A percentile compares a stretch with the other conserved stretches of the same genome.
These are phyloP conservation scores for Drosophila sturtevanti DNA, from an alignment of 1,140 invertebrate species.

Conservation along the genomic window DNA sequence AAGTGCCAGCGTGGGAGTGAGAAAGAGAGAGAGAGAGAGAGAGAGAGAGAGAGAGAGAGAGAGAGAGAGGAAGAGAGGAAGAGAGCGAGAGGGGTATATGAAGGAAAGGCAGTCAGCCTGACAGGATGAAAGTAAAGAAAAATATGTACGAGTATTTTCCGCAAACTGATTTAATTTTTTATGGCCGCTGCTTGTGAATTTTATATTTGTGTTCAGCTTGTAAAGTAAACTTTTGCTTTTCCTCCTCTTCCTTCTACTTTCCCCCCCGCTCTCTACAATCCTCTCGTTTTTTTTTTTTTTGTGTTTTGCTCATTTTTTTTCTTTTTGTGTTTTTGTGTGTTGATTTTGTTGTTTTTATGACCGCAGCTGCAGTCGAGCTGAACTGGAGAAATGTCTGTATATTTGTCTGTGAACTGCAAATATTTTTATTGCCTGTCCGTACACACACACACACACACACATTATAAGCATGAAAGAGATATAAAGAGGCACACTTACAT, in stretches of 20 bases:
- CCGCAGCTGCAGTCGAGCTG: slow-evolving; percentile 59
- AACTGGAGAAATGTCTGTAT: slow-evolving; percentile 32
- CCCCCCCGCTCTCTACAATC: slow-evolving; percentile 5
- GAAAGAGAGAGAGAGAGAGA: background rate
- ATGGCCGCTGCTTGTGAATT: slow-evolving; percentile 66
- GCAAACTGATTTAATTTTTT: slow-evolving; percentile 79
- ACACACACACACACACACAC: slow-evolving; percentile 38
- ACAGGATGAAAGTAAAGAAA: slow-evolving; percentile 46
- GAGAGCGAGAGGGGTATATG: background rate
- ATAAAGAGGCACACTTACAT: background rate
- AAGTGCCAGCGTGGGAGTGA: background rate
- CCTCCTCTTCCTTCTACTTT: background rate
- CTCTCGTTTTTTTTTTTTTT: too few relatives aligned
- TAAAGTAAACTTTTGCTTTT: slow-evolving; percentile 27
- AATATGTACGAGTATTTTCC: slow-evolving; percentile 73
- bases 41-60: slow-evolving; percentile 1
- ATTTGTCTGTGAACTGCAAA: slow-evolving; percentile 48
- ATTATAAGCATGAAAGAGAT: background rate
- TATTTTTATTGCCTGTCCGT: slow-evolving; percentile 53
- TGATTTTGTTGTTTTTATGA: slow-evolving; percentile 58
- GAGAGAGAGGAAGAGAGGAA: slow-evolving; percentile 5
- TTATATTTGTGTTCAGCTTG: slow-evolving; percentile 57
- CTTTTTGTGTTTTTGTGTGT: slow-evolving; percentile 37
- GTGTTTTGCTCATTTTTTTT: slow-evolving; percentile 24
- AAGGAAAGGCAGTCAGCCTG: slow-evolving; percentile 13